These are phyloP conservation scores for Heliconius eleuchia DNA, from an alignment of 1,140 invertebrate genomes.

Conservation along the genomic window DNA sequence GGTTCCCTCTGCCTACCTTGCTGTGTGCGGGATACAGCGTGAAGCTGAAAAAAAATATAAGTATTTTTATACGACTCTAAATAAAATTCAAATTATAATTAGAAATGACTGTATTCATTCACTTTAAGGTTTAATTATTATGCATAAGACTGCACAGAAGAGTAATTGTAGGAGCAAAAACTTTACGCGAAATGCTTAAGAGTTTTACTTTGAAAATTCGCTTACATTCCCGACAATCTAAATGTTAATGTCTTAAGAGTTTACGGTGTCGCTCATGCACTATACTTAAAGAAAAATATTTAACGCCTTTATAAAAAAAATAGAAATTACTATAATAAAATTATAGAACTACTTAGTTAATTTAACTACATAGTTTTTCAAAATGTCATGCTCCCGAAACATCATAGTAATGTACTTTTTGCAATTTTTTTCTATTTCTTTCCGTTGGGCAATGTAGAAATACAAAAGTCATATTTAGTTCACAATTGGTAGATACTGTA, in stretches of 20 bases:
- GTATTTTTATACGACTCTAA: not conserved
- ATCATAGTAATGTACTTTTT: too few relatives aligned
- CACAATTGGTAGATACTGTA: too few relatives aligned
- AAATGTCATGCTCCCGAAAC: too few relatives aligned
- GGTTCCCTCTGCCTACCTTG: too few relatives aligned
- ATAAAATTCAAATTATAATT: not conserved
- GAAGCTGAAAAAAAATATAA: too few relatives aligned
- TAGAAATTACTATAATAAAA: not conserved
- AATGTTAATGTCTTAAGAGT: slow-evolving; percentile 49
- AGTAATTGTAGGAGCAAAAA: slow-evolving; percentile 34
- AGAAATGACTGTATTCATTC: not conserved
- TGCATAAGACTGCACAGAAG: slow-evolving; percentile 29
- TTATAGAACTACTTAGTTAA: too few relatives aligned
- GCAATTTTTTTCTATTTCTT: too few relatives aligned
- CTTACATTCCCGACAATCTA: slow-evolving; percentile 49
- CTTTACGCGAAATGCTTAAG: slow-evolving; percentile 31
- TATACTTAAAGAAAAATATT: slow-evolving; percentile 29
- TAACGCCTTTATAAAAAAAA: not conserved
- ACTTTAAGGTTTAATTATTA: slow-evolving; percentile 30
- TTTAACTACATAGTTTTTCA: too few relatives aligned
- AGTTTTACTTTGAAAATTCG: slow-evolving; percentile 44
- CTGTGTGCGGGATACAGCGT: too few relatives aligned
- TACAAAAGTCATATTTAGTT: too few relatives aligned
- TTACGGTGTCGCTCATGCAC: slow-evolving; percentile 42
- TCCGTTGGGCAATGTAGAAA: too few relatives aligned